Evolutionary conservation across 2,797 vertebrate genomes (phyloP).

Genomic region (Potorous gilbertii): DNA sequence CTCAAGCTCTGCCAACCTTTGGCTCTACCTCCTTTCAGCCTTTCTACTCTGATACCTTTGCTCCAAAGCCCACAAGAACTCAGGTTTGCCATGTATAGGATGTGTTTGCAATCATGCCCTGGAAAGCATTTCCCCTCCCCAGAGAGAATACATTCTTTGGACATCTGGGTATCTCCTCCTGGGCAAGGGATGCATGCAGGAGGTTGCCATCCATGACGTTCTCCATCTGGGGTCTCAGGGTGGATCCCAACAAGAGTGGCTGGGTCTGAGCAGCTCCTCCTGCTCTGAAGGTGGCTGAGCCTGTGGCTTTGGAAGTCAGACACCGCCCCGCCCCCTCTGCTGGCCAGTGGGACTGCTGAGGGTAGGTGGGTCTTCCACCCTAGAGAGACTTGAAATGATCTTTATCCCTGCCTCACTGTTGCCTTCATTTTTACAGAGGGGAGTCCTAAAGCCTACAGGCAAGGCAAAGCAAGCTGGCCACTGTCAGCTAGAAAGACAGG

Average conservation of each 20-base stretch:
- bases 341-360: neutral
- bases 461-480: neutral
- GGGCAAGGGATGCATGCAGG: no score
- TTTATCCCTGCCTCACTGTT: neutral
- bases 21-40: no score
- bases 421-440: neutral
- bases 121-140: conserved; percentile 81
- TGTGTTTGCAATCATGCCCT: conserved; percentile 84
- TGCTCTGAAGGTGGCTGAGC: no score
- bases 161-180: conserved; percentile 67
- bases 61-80: conserved; percentile 78
- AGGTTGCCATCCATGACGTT: no score
- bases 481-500: neutral
- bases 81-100: conserved; percentile 81
- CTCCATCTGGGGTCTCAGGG: no score
- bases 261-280: no score
- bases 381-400: neutral
- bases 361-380: no score
- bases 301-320: no score
- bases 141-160: conserved; percentile 84
- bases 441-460: neutral
- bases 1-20: no score
- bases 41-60: conserved; percentile 39
- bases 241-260: no score
- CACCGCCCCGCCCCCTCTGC: no score